Evolutionary conservation across 1,140 invertebrate species (phyloP).

Genomic region (Drosophila sturtevanti): DNA sequence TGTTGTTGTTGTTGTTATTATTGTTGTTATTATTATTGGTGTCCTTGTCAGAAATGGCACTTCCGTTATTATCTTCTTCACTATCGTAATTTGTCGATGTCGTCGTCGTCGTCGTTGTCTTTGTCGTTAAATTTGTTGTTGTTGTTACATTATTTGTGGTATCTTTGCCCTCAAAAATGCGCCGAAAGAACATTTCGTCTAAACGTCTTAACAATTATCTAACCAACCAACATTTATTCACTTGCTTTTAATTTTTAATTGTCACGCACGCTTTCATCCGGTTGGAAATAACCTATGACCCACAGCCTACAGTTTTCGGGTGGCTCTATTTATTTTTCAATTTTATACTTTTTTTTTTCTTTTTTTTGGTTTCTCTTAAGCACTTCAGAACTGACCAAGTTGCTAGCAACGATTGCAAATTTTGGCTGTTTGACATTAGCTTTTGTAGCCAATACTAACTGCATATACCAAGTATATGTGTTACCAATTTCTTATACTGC

Average conservation of each 20-base stretch:
- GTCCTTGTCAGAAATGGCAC: conserved; percentile 41
- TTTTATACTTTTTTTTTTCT: conserved; percentile 3
- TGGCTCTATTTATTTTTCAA: neutral
- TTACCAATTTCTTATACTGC: conserved; percentile 27
- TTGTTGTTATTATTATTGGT: conserved; percentile 34
- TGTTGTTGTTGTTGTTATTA: conserved; percentile 44
- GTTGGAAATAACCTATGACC: conserved; percentile 19
- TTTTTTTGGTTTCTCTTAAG: conserved; percentile 14
- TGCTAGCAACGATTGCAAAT: conserved; percentile 61
- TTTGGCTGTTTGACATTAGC: neutral
- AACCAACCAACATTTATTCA: conserved; percentile 38
- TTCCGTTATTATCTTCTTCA: conserved; percentile 1
- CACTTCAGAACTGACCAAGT: conserved; percentile 41
- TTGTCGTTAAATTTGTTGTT: conserved; percentile 46
- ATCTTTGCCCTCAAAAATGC: conserved; percentile 67
- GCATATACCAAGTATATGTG: neutral
- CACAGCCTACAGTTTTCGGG: neutral
- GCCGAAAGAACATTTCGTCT: conserved; percentile 69
- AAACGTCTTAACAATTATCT: conserved; percentile 41
- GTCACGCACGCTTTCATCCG: conserved; percentile 73
- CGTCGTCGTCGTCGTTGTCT: conserved; percentile 17
- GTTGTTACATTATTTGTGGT: conserved; percentile 30
- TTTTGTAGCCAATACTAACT: conserved; percentile 54
- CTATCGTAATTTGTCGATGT: neutral
- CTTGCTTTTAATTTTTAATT: conserved; percentile 58